Evolutionary conservation across 2,113 vertebrate species (phyloP).

Genomic region (Elephas maximus): DNA sequence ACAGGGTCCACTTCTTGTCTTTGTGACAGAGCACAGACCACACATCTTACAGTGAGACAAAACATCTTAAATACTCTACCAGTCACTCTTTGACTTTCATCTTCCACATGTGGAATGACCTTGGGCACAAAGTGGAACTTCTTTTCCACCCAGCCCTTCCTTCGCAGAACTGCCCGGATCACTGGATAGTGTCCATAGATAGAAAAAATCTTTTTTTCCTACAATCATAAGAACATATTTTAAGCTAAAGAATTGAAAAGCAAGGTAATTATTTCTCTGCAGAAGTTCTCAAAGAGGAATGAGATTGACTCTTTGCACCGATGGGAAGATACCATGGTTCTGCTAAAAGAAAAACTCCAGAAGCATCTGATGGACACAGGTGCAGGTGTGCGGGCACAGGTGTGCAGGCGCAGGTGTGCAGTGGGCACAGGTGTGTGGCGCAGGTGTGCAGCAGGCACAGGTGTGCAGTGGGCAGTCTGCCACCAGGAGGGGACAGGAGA

Average conservation of each 20-base stretch:
- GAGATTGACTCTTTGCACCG: rapidly evolving
- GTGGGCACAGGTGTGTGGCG: background rate
- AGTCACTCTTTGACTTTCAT: background rate
- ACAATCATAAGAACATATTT: constrained; percentile 9
- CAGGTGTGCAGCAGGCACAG: background rate
- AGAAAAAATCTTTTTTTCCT: constrained; percentile 86
- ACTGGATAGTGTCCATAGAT: constrained; percentile 80
- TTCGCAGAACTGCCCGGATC: constrained; percentile 72
- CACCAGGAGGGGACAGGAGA: background rate
- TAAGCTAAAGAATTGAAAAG: background rate
- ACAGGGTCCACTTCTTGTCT: background rate
- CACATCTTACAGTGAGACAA: background rate
- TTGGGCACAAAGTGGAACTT: constrained; percentile 65
- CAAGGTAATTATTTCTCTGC: rapidly evolving
- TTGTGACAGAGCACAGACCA: background rate
- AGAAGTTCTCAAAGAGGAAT: background rate
- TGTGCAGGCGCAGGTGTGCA: background rate
- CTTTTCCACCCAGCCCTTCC: constrained; percentile 86
- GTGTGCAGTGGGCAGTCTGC: background rate
- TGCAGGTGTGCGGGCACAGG: background rate
- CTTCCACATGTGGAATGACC: rapidly evolving
- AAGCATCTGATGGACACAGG: too few relatives aligned
- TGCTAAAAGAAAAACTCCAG: too few relatives aligned
- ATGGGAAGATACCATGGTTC: rapidly evolving
- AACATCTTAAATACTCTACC: background rate